Conservation (phyloP, 92 coral and sea anemone species). For the Isaurus tuberculatus region DNA sequence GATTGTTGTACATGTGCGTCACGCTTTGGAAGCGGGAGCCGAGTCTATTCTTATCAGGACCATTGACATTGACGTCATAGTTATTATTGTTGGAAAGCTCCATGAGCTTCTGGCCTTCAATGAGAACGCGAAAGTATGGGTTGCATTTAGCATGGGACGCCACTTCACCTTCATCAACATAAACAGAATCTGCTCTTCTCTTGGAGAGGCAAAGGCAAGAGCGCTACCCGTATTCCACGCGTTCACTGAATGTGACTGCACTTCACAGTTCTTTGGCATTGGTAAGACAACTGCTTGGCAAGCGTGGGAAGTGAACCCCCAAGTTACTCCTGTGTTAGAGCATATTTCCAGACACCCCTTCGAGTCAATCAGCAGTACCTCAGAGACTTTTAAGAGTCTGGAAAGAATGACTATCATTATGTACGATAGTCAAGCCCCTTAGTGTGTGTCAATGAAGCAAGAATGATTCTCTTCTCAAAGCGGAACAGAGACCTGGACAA, state of each 20-base stretch:
- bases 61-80: conserved; percentile 59
- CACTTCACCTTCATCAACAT: conserved; percentile 59
- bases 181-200: conserved; percentile 55
- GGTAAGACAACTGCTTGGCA: conserved; percentile 64
- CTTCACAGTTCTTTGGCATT: conserved; percentile 49
- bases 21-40: conserved; percentile 59
- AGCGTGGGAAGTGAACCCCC: not conserved
- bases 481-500: conserved; percentile 49
- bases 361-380: not conserved
- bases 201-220: conserved; percentile 56
- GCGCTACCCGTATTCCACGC: conserved; percentile 66
- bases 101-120: conserved; percentile 61
- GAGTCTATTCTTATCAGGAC: conserved; percentile 51
- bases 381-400: conserved; percentile 21
- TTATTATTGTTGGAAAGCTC: conserved; percentile 65
- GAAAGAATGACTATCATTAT: conserved; percentile 48
- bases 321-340: conserved; percentile 44
- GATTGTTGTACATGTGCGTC: conserved; percentile 56
- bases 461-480: conserved; percentile 52
- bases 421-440: conserved; percentile 50
- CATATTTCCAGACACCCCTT: conserved; percentile 38
- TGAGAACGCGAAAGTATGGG: conserved; percentile 55
- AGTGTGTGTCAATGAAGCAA: conserved; percentile 46
- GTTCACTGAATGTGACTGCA: conserved; percentile 60
- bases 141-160: conserved; percentile 70